phyloP scores from a whole-genome alignment of 2,797 vertebrate genomes.

The Coilia nasus region DNA sequence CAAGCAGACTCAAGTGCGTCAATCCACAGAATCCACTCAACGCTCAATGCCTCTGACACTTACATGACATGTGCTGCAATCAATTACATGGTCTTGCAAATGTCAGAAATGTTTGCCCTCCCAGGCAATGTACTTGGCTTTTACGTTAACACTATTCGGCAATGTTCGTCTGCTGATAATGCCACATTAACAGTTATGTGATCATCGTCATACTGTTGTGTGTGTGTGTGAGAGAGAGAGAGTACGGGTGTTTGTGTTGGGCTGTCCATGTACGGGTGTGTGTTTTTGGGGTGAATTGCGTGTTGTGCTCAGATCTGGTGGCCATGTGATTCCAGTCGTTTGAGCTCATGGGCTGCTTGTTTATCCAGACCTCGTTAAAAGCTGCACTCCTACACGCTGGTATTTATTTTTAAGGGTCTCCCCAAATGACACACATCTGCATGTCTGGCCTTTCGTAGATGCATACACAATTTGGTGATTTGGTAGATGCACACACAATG shows the following conservation, averaged over 20 bases:
- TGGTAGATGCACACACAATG: neutral
- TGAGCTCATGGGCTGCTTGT: neutral
- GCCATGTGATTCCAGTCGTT: neutral
- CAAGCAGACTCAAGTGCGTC: constrained; percentile 19
- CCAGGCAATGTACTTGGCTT: no score
- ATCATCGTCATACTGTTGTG: neutral
- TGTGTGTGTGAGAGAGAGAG: neutral
- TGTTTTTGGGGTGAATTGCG: neutral
- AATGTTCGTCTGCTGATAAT: no score
- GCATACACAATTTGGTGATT: neutral
- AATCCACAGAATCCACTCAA: neutral
- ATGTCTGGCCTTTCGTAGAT: neutral
- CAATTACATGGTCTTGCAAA: neutral
- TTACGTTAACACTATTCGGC: neutral
- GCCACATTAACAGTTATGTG: no score
- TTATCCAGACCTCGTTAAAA: constrained; percentile 16
- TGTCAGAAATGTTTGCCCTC: neutral
- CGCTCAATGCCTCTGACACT: constrained; percentile 22
- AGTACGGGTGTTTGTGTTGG: neutral
- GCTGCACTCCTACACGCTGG: neutral
- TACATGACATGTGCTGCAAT: constrained; percentile 5
- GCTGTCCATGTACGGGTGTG: neutral
- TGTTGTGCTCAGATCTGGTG: constrained; percentile 14
- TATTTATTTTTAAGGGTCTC: constrained; percentile 9
- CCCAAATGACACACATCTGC: neutral